Base-by-base conservation (phyloP, 2,797 vertebrate genomes). In the Sitta carolinensis region DNA sequence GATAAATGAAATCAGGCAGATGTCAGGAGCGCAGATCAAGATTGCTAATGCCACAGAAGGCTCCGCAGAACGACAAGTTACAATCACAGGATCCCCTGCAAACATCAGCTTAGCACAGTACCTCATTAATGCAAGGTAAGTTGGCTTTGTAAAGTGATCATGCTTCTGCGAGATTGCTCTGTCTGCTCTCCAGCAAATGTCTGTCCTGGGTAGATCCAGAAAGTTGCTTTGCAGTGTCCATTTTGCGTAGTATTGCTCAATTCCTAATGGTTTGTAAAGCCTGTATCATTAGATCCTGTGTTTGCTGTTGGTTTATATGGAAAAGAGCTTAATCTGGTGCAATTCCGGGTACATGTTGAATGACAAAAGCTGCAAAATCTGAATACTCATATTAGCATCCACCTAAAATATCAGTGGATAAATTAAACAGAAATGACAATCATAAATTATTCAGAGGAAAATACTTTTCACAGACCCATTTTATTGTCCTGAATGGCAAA, bases 1-100 rank as follows among this genome's bases (percentile, higher is more conserved):
- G 98, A 99, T 99, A 98, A 99, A 99, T 98, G 99, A 99, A 98
- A 99, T 99, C 96, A 98, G 99, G 95, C 99, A 99, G 98, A 99
- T 99, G 98, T 99, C 99, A 93, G 99, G 99, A 97, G 99, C 99
- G 63, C 99, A 99, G 98, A 99, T 99, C 98, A 99, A 99, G 98
- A 99, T 99, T 97, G 99, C 98, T 97, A 99, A 99, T 84, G 98
- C 98, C 95, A 98, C 98, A 97, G 99, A 99, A 98, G 99, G 99
- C 96, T 99, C 99, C 50, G 98, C 98, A 95, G 98, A 99, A 97
- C 98, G 99, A 96, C 98, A 99, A 98, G 98, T 99, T 97, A 99
- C 98, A 96, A 99, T 99, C 98, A 99, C 98, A 76, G 99, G 99
- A 97, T 98, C 99, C 45, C 99, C 98, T 57, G 98, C 98, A 97